Evolutionary conservation across 1,140 invertebrate genomes (phyloP).

Genomic region (Orussus abietinus): DNA sequence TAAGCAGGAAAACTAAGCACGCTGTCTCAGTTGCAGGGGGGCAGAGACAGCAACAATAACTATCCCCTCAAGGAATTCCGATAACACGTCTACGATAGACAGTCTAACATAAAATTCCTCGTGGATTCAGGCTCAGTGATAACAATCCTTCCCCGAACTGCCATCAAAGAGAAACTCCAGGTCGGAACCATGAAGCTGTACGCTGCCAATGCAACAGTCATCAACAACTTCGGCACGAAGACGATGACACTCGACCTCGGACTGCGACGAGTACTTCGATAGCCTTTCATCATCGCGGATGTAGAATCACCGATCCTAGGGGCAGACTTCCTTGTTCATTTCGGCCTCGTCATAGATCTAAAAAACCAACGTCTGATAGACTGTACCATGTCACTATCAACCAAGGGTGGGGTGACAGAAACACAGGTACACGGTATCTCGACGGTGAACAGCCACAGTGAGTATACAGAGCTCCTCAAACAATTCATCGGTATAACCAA

Average conservation of each 20-base stretch:
- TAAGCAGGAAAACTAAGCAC: conserved; percentile 8
- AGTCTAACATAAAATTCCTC: conserved; percentile 6
- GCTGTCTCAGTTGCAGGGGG: background rate
- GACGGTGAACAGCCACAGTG: background rate
- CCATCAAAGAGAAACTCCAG: conserved; percentile 2
- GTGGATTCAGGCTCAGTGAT: conserved; percentile 16
- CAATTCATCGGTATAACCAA: conserved; percentile 26
- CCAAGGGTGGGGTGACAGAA: conserved; percentile 7
- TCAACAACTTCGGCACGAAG: conserved; percentile 11
- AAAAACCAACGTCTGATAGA: conserved; percentile 11
- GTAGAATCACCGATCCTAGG: conserved; percentile 11
- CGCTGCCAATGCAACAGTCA: conserved; percentile 17
- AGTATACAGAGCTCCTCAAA: conserved; percentile 19
- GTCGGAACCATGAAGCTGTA: conserved; percentile 1
- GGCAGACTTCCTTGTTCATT: conserved; percentile 12
- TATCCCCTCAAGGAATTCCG: conserved; percentile 4
- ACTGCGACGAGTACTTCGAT: conserved; percentile 11
- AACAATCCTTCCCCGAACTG: conserved; percentile 8
- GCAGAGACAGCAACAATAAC: conserved; percentile 5
- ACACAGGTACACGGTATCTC: conserved; percentile 5
- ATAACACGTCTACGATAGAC: conserved; percentile 10
- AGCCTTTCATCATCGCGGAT: conserved; percentile 17
- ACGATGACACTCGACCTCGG: conserved; percentile 8
- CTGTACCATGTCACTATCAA: conserved; percentile 2
- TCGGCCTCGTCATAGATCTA: conserved; percentile 13